Percentiles rank a stretch among this genome's conserved stretches.
Evolutionary conservation across 2,888 invertebrate genomes (phyloP).

Genomic region (Caenorhabditis sp.): DNA sequence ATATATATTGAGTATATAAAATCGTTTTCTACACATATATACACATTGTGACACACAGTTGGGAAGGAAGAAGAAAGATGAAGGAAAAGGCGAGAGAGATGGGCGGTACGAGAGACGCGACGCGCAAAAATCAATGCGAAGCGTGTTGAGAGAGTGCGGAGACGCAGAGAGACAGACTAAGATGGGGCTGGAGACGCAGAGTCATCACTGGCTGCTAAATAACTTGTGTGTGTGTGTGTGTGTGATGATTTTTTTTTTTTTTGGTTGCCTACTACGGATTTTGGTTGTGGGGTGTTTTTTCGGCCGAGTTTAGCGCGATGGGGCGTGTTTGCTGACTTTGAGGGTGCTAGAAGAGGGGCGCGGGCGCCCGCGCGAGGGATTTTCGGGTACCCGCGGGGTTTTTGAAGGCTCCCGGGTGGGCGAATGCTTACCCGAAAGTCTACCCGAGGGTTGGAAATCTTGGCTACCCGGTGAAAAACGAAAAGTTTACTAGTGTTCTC

Average conservation of each 20-base stretch:
- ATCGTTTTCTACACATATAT: too few relatives aligned
- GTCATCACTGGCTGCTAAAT: neutral
- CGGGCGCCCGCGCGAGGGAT: too few relatives aligned
- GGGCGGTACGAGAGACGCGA: neutral
- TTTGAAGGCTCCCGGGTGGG: too few relatives aligned
- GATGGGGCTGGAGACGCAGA: neutral
- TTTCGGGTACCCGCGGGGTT: too few relatives aligned
- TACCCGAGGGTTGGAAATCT: too few relatives aligned
- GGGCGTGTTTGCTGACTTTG: too few relatives aligned
- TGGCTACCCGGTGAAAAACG: too few relatives aligned
- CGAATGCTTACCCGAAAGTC: too few relatives aligned
- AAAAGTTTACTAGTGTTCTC: too few relatives aligned
- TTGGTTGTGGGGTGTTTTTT: neutral
- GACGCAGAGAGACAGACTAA: constrained; percentile 6
- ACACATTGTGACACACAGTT: neutral
- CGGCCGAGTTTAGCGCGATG: too few relatives aligned
- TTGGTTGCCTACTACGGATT: neutral
- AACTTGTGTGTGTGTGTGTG: constrained; percentile 2
- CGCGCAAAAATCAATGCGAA: neutral
- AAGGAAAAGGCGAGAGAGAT: neutral
- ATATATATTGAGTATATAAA: too few relatives aligned
- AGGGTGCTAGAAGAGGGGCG: too few relatives aligned
- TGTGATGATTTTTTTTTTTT: neutral
- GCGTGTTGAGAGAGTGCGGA: neutral
- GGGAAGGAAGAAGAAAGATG: neutral